These are phyloP conservation scores for Trichonephila clavipes DNA, from an alignment of 1,140 invertebrate genomes.

Conservation along the genomic window DNA sequence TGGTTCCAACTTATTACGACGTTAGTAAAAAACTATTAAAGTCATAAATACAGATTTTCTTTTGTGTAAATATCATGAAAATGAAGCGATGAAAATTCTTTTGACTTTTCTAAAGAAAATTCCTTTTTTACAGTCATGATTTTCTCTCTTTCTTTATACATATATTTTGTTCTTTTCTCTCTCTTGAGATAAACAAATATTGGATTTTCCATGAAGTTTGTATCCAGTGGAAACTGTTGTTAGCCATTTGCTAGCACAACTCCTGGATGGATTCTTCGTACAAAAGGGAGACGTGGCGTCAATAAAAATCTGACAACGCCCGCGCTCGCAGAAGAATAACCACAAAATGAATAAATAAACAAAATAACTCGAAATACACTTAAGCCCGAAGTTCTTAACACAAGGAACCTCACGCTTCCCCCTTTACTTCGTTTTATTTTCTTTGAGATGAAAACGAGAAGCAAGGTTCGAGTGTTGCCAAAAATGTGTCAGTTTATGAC, in stretches of 20 bases:
- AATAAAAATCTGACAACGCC: conserved; percentile 61
- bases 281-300: background rate
- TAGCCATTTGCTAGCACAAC: conserved; percentile 4
- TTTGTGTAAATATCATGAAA: too few relatives aligned
- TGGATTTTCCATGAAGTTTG: background rate
- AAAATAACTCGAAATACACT: conserved; percentile 21
- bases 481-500: conserved; percentile 75
- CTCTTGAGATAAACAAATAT: background rate
- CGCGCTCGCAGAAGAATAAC: conserved; percentile 2
- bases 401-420: background rate
- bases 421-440: conserved; percentile 17
- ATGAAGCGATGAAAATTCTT: too few relatives aligned
- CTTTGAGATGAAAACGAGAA: conserved; percentile 33
- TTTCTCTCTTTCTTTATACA: too few relatives aligned
- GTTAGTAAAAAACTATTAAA: too few relatives aligned
- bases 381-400: conserved; percentile 54
- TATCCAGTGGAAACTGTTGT: background rate
- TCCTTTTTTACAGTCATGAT: too few relatives aligned
- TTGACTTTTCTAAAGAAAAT: too few relatives aligned
- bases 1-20: too few relatives aligned
- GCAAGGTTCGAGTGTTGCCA: conserved; percentile 52
- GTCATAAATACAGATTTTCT: too few relatives aligned
- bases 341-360: conserved; percentile 54
- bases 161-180: background rate
- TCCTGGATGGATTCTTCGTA: background rate